Conservation (phyloP, 2,113 vertebrate species). For the Paedocypris sp. region DNA sequence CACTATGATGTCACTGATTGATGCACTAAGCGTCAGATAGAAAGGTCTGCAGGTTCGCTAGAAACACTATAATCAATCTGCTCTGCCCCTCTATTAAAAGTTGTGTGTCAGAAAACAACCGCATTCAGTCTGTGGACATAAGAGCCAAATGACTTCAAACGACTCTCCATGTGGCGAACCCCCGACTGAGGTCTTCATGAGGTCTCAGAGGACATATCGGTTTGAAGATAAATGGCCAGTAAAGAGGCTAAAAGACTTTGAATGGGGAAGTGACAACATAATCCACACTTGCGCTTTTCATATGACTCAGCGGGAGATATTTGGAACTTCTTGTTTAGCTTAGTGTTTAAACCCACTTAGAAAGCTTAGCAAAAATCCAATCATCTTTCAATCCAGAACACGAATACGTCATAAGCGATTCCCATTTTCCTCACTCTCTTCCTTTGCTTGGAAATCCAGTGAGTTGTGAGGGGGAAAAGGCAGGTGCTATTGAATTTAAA, state of each 20-base stretch:
- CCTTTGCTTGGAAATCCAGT: no score
- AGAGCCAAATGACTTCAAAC: conserved; percentile 1
- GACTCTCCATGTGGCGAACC: not conserved
- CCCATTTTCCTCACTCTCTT: no score
- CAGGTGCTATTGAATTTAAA: no score
- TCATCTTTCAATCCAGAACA: not conserved
- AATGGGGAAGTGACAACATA: conserved; percentile 15
- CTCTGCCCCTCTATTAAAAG: conserved; percentile 1
- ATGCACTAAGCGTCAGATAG: conserved; percentile 13
- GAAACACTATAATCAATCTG: conserved; percentile 21
- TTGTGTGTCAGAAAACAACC: conserved; percentile 9
- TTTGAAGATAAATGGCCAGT: conserved; percentile 18
- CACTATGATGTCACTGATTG: conserved; percentile 12
- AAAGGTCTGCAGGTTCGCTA: not conserved
- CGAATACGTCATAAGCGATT: no score
- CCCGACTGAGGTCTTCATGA: not conserved
- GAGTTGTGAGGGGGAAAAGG: no score
- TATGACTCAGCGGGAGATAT: conserved; percentile 21
- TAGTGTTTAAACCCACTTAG: not conserved
- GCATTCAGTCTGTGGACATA: not conserved
- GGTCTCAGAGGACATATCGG: not conserved
- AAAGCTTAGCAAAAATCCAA: not conserved
- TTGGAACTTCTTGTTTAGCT: conserved; percentile 21
- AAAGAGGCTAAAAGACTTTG: conserved; percentile 9
- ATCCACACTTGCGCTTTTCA: conserved; percentile 13